Evolutionary conservation across 2,113 vertebrate genomes (phyloP).

Genomic region (Paramisgurnus dabryanus): DNA sequence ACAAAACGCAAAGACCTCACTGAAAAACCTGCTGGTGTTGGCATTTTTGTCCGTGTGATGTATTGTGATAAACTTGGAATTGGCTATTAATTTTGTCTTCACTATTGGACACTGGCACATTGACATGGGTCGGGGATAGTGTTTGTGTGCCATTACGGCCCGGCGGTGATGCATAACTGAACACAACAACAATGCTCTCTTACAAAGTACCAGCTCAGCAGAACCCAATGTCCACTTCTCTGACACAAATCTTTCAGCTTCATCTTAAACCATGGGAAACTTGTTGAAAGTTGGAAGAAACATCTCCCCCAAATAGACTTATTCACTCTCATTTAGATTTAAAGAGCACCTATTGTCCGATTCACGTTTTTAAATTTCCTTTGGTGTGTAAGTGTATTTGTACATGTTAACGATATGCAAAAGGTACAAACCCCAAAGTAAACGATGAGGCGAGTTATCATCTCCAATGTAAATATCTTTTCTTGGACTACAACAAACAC

Average conservation of each 20-base stretch:
- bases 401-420: no score
- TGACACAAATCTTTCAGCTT: slow-evolving; percentile 24
- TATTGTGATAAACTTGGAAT: slow-evolving; percentile 18
- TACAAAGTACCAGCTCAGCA: slow-evolving; percentile 48
- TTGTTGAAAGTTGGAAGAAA: no score
- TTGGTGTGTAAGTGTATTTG: no score
- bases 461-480: no score
- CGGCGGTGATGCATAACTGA: slow-evolving; percentile 73
- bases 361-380: no score
- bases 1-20: slow-evolving; percentile 44
- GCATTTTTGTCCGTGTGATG: slow-evolving; percentile 23
- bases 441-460: no score
- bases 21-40: slow-evolving; percentile 34
- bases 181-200: slow-evolving; percentile 42
- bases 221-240: slow-evolving; percentile 60
- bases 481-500: no score
- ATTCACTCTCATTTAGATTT: no score
- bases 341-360: no score
- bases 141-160: slow-evolving; percentile 54
- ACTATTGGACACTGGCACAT: slow-evolving; percentile 6
- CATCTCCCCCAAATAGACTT: no score
- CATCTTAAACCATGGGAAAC: neutral
- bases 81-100: slow-evolving; percentile 4
- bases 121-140: slow-evolving; percentile 20
- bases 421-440: no score